Conservation (phyloP, 2,113 vertebrate genomes). For the Corapipo altera region DNA sequence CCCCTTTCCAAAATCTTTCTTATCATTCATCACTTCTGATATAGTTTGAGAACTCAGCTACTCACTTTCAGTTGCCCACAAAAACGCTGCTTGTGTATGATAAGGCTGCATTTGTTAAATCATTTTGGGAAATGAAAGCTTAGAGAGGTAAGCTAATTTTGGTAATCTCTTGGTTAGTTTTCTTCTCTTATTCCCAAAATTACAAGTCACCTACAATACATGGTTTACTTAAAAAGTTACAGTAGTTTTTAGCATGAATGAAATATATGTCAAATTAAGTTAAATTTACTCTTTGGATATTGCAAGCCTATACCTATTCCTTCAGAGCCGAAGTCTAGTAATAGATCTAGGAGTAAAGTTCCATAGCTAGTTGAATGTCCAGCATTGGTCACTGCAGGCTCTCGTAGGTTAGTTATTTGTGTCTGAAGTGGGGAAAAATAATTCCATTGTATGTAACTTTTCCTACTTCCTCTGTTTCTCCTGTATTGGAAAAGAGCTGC, state of each 20-base stretch:
- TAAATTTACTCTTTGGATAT: background rate
- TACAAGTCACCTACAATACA: background rate
- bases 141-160: background rate
- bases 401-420: background rate
- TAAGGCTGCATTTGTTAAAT: constrained; percentile 22
- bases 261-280: background rate
- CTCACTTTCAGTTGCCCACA: constrained; percentile 19
- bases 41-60: constrained; percentile 21
- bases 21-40: constrained; percentile 67
- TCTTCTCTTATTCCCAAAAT: background rate
- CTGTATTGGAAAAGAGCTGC: background rate
- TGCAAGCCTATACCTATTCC: background rate
- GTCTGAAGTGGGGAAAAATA: background rate
- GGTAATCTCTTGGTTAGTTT: background rate
- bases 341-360: background rate
- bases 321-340: background rate
- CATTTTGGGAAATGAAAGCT: background rate
- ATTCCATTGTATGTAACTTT: background rate
- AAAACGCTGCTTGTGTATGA: background rate
- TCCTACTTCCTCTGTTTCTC: constrained; percentile 4
- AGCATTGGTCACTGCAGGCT: background rate
- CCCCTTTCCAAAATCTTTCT: constrained; percentile 58
- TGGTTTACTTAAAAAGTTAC: background rate
- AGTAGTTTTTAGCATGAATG: background rate
- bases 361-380: background rate